These are phyloP conservation scores for Lacerta bilineata DNA, from an alignment of 2,797 vertebrate species.

Conservation along the genomic window DNA sequence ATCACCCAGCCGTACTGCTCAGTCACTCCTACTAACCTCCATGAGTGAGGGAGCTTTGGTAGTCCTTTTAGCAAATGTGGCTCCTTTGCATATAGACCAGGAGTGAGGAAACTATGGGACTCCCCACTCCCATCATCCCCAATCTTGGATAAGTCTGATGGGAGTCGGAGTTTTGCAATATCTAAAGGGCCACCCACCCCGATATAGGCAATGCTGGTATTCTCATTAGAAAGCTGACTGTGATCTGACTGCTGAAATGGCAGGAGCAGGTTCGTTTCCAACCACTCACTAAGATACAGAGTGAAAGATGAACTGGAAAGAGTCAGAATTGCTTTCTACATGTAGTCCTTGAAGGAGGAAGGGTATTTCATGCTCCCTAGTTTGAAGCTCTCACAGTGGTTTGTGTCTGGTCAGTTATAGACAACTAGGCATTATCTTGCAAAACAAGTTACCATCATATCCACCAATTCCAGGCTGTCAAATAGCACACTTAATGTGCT, in stretches of 20 bases:
- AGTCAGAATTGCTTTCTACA: not conserved
- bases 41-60: not conserved
- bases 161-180: too few species aligned
- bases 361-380: not conserved
- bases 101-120: too few species aligned
- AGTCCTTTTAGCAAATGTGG: too few species aligned
- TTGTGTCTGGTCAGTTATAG: conserved; percentile 2
- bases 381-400: not conserved
- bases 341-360: not conserved
- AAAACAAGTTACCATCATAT: not conserved
- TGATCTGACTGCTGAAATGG: not conserved
- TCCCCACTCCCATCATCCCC: too few species aligned
- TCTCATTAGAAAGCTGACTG: not conserved
- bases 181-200: too few species aligned
- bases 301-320: not conserved
- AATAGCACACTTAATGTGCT: conserved; percentile 22
- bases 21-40: too few species aligned
- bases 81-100: not conserved
- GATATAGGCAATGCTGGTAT: not conserved
- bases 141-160: too few species aligned
- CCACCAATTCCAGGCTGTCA: not conserved
- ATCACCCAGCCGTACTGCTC: too few species aligned
- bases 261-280: not conserved
- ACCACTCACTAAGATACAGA: not conserved
- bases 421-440: not conserved